Percentiles rank a stretch among this genome's conserved stretches.
Evolutionary conservation across 2,797 vertebrate genomes (phyloP).

Genomic region (Xiphorhynchus erythropygius): DNA sequence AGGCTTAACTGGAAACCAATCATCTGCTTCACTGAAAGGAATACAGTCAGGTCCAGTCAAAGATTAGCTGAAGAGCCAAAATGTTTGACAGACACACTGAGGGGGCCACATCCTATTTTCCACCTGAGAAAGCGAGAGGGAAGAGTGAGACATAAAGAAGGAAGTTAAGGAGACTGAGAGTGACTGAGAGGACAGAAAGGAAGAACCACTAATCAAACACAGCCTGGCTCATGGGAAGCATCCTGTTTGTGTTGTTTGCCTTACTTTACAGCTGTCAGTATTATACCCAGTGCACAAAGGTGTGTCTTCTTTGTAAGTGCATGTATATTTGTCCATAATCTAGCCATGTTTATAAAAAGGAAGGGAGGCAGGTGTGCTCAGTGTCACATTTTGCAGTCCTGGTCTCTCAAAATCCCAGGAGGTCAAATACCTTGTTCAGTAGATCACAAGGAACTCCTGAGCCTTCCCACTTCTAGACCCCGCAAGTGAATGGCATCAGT

Average conservation of each 20-base stretch:
- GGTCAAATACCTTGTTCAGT: not conserved
- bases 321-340: not conserved
- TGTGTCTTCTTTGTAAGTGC: not conserved
- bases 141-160: not conserved
- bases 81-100: constrained; percentile 29
- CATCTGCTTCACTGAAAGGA: constrained; percentile 29
- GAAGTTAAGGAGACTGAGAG: not conserved
- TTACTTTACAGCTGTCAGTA: not conserved
- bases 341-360: not conserved
- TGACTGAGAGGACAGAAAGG: not conserved
- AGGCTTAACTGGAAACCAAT: constrained; percentile 44
- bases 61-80: constrained; percentile 43
- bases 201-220: not conserved
- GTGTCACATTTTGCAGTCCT: not conserved
- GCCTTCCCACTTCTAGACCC: not conserved
- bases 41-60: not conserved
- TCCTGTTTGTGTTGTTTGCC: not conserved
- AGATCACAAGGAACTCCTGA: not conserved
- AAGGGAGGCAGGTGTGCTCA: not conserved
- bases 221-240: not conserved
- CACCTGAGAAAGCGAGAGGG: not conserved
- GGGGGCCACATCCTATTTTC: constrained; percentile 13
- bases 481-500: not conserved
- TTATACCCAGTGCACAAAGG: not conserved
- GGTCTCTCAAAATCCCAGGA: not conserved